phyloP scores from a whole-genome alignment of 2,888 invertebrate genomes.

The Cheilosia vulpina region DNA sequence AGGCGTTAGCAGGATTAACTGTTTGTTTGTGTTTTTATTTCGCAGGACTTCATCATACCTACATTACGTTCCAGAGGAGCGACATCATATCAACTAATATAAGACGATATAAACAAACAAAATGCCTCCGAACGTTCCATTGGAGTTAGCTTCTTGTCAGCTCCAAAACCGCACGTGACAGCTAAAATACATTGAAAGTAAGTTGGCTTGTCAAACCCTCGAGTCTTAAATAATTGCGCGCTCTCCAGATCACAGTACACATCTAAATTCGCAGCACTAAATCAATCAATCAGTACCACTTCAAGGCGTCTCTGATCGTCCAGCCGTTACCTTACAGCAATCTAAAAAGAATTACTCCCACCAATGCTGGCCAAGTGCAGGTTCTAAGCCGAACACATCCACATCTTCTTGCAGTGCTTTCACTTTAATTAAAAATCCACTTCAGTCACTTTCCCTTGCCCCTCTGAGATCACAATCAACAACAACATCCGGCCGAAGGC shows the following conservation, averaged over 20 bases:
- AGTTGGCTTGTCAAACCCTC: not conserved
- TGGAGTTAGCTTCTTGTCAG: no score
- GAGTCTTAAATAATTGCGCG: not conserved
- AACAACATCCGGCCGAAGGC: constrained; percentile 67
- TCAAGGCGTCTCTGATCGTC: not conserved
- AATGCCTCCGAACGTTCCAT: no score
- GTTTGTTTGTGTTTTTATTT: no score
- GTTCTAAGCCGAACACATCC: constrained; percentile 17
- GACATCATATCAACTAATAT: no score
- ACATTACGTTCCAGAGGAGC: no score
- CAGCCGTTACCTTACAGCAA: not conserved
- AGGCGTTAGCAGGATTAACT: no score
- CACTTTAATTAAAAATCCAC: constrained; percentile 74
- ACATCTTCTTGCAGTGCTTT: constrained; percentile 49
- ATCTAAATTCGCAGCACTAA: not conserved
- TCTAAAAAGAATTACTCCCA: not conserved
- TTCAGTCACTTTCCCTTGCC: constrained; percentile 64
- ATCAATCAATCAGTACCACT: constrained; percentile 1
- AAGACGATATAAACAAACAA: no score
- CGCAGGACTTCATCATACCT: no score
- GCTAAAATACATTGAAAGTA: no score
- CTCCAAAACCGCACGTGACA: no score
- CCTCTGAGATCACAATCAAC: constrained; percentile 73
- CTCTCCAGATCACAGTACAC: not conserved
- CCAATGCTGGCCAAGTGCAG: constrained; percentile 1